Percentiles rank a stretch among this genome's conserved stretches.
Conservation (phyloP, 2,888 invertebrate species). For the Venustoraphidia nigricollis region DNA sequence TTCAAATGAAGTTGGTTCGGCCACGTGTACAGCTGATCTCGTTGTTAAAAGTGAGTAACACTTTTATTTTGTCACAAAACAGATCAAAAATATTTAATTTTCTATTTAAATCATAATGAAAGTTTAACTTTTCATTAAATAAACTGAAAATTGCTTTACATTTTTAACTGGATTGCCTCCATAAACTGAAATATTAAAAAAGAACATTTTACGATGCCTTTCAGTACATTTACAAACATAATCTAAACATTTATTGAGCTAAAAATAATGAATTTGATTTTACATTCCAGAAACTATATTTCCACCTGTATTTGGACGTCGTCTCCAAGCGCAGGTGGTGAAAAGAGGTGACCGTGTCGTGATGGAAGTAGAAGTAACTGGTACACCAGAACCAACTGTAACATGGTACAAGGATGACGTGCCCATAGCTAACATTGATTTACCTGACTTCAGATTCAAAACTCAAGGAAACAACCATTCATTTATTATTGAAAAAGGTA, state of each 20-base stretch:
- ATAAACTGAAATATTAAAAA: background rate
- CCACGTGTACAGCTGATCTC: conserved; percentile 65
- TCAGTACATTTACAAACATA: too few species aligned
- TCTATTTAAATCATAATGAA: background rate
- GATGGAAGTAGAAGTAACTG: conserved; percentile 67
- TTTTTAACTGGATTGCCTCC: too few species aligned
- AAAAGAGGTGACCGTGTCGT: conserved; percentile 53
- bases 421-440: conserved; percentile 37
- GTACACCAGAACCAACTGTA: conserved; percentile 56
- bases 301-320: conserved; percentile 64
- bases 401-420: conserved; percentile 59
- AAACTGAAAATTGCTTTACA: background rate
- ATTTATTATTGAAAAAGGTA: conserved; percentile 57
- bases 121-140: background rate
- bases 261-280: conserved; percentile 1
- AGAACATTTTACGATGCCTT: background rate
- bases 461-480: conserved; percentile 52
- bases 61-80: background rate
- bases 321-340: conserved; percentile 59
- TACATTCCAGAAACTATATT: conserved; percentile 52
- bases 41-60: conserved; percentile 54
- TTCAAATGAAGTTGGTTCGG: conserved; percentile 53
- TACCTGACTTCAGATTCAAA: conserved; percentile 36
- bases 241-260: background rate
- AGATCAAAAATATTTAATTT: background rate